Evolutionary conservation across 2,797 vertebrate genomes (phyloP), one percentile per base, ranked within the genome.

Genomic region (Falco peregrinus): DNA sequence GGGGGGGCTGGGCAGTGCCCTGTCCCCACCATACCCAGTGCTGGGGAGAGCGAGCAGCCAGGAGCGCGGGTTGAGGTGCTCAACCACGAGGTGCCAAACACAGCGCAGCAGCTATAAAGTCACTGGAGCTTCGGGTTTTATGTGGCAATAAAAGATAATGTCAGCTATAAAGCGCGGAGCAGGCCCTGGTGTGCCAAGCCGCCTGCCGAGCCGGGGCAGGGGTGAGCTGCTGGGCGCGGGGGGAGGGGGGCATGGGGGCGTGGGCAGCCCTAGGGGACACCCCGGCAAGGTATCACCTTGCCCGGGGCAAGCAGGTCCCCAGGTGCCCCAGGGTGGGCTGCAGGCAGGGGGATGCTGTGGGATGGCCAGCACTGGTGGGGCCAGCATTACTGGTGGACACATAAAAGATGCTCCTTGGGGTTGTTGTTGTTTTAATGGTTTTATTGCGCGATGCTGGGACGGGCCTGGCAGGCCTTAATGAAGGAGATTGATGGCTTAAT

Each of bases 401-500:
- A 31, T 84, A 89, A 74, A 76, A 93, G 93, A 91, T 20, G 87
- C 73, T 70, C 24, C 94, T 73, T 83, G 22, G 76, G 89, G 80
- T 70, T 51, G 78, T 19, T 28, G 84, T 50, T 54, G 87, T 61
- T 83, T 71, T 81, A 93, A 93, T 68, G 96, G 93, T 90, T 96
- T 94, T 95, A 85, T 77, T 91, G 88, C 9, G 19, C 0, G 79
- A 18, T 78, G 91, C 78, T 7, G 57, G 78, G 87, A 84, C 33
- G 29, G 92, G 83, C 84, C 95, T 69, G 86, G 96, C 94, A 95
- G 96, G 57, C 54, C 70, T 78, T 95, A 93, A 93, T 85, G 95
- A 96, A 97, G 96, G 59, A 93, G 96, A 95, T 84, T 93, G 97
- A 96, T 93, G 95, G 81, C 95, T 96, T 96, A 95, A 94, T 88